Evolutionary conservation across 1,140 invertebrate species (phyloP), one percentile per base, ranked within the genome.

Genomic region (Dendroctonus valens): DNA sequence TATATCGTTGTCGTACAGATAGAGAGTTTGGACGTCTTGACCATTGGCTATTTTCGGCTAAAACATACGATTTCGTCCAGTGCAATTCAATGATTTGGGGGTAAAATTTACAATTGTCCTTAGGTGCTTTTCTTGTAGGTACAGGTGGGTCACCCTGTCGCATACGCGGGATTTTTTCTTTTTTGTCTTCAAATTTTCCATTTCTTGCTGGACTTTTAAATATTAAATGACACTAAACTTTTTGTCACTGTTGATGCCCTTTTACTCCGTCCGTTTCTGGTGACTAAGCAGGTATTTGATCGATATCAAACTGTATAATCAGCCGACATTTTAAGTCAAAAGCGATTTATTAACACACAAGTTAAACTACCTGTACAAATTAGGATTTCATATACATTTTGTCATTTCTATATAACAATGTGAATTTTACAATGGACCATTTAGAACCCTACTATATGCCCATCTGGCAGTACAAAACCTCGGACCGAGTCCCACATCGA

Each of bases 1-100:
- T 61, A 89, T 81, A 11, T 74, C 73, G 70, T 89, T 89, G 68
- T 84, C 85, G 69, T 88, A 86, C 44, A 87, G 81, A 76, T 89
- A 89, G 11, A 87, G 79, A 14, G 86, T 86, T 62, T 81, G 77
- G 15, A 87, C 73, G 60, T 84, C 81, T 63, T 76, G 80, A 7
- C 79, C 80, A 54, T 76, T 70, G 44, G 79, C 79, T 6, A 83
- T 75, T 65, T 83, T 78, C 3, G 81, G 82, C 86, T 87, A 72
- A 46, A 69, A 68, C 66, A 7, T 60, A 57, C 57, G 69, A 52
- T 46, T 55, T 44, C 4, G 2, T 12, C 8, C 1, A 46, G 42
- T 41, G 12, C 5, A 11, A 65, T 7, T 39, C 15, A 39, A 42
- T 38, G 41, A 57, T 9, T 48, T 65, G 26, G 15, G 26, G 26